Percentiles rank a stretch among this genome's conserved stretches.
Conservation (phyloP, 2,113 vertebrate species). For the Macaca nemestrina region DNA sequence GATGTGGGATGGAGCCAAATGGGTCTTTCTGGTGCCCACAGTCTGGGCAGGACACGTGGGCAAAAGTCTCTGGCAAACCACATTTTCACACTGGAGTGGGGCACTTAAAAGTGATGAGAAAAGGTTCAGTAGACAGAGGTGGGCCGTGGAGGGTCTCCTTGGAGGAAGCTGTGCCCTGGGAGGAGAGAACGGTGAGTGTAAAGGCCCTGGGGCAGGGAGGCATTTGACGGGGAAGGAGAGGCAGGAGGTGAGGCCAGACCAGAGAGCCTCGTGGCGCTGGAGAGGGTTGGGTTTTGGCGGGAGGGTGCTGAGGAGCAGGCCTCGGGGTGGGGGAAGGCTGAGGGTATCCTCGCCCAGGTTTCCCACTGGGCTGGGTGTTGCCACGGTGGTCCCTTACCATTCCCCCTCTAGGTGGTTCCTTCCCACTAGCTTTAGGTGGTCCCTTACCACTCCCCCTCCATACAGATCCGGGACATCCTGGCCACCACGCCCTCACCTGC, state of each 20-base stretch:
- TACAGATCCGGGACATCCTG: constrained; percentile 88
- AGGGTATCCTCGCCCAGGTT: neutral
- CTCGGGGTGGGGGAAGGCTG: rapidly evolving
- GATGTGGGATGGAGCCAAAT: neutral
- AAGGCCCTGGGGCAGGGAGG: neutral
- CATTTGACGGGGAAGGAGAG: neutral
- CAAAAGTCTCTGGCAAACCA: neutral
- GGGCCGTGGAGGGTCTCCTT: neutral
- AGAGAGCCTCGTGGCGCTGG: rapidly evolving
- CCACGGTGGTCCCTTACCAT: neutral
- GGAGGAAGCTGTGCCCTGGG: neutral
- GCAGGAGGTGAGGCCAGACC: neutral
- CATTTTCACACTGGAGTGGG: neutral
- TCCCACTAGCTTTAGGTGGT: no score
- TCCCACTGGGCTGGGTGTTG: neutral
- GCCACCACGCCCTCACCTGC: constrained; percentile 75
- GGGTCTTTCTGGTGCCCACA: neutral
- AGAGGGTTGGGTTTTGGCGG: neutral
- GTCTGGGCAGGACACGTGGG: neutral
- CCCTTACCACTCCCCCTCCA: neutral
- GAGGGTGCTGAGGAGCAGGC: neutral
- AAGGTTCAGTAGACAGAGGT: rapidly evolving
- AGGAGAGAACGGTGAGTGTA: neutral
- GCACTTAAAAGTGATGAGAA: neutral
- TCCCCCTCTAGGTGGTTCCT: rapidly evolving